Conservation (phyloP, 2,888 invertebrate genomes). For the Amiota mariae region DNA sequence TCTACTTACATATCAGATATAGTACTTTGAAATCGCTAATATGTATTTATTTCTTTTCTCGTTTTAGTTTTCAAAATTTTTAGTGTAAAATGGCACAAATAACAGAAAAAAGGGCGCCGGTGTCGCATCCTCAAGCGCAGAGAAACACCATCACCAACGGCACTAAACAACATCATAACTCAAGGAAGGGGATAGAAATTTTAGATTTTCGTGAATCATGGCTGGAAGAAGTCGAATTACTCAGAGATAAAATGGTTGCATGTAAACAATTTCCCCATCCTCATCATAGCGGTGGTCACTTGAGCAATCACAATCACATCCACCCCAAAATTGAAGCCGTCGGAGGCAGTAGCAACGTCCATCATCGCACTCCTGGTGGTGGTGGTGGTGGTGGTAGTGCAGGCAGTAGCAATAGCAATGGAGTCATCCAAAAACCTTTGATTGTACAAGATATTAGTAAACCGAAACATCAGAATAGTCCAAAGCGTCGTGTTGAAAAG, state of each 20-base stretch:
- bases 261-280: conserved; percentile 62
- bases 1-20: background rate
- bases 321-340: conserved; percentile 53
- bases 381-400: too few relatives aligned
- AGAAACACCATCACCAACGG: conserved; percentile 33
- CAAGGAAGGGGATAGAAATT: conserved; percentile 67
- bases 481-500: conserved; percentile 1
- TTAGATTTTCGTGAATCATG: conserved; percentile 73
- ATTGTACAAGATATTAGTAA: background rate
- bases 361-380: conserved; percentile 15
- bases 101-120: conserved; percentile 67
- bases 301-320: conserved; percentile 59
- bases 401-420: background rate
- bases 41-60: background rate
- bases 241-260: conserved; percentile 68
- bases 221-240: conserved; percentile 71
- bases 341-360: conserved; percentile 30
- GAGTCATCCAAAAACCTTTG: background rate
- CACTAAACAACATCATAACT: conserved; percentile 62
- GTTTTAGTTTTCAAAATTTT: conserved; percentile 62
- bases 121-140: conserved; percentile 31
- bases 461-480: conserved; percentile 12
- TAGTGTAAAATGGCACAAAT: conserved; percentile 71
- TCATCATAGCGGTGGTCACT: conserved; percentile 48
- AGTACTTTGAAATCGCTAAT: background rate